A percentile compares a stretch with the other conserved stretches of the same genome.
Conservation (phyloP, 2,113 vertebrate genomes). For the Lynx canadensis region DNA sequence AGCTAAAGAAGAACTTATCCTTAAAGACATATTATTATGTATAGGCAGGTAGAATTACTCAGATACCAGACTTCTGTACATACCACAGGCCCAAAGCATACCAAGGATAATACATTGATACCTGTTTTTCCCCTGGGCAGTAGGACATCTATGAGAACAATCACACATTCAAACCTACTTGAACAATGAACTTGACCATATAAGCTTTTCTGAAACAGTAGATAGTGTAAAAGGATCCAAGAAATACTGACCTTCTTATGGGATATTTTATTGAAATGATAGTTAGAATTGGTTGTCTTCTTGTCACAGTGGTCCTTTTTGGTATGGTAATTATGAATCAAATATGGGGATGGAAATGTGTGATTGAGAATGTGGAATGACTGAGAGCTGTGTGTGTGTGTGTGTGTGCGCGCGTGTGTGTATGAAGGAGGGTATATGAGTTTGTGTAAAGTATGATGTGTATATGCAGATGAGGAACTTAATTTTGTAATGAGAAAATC, state of each 20-base stretch:
- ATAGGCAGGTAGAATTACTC: not conserved
- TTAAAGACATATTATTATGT: not conserved
- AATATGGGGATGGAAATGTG: not conserved
- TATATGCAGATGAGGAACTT: not conserved
- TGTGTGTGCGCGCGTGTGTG: not conserved
- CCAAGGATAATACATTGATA: not conserved
- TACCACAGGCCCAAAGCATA: not conserved
- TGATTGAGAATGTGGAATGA: not conserved
- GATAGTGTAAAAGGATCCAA: not conserved
- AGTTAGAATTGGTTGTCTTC: not conserved
- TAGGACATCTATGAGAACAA: not conserved
- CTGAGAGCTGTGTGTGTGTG: not conserved
- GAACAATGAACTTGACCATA: not conserved
- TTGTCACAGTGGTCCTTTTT: not conserved
- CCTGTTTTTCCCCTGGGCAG: rapidly evolving
- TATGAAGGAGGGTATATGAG: not conserved
- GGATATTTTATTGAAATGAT: not conserved
- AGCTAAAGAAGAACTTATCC: not conserved
- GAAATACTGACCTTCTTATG: not conserved
- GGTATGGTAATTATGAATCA: not conserved
- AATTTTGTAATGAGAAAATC: not conserved
- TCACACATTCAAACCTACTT: not conserved
- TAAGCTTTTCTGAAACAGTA: not conserved
- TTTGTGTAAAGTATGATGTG: not conserved
- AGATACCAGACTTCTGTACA: not conserved